Conservation (phyloP, 2,888 invertebrate genomes). For the Psylliodes chrysocephalus region DNA sequence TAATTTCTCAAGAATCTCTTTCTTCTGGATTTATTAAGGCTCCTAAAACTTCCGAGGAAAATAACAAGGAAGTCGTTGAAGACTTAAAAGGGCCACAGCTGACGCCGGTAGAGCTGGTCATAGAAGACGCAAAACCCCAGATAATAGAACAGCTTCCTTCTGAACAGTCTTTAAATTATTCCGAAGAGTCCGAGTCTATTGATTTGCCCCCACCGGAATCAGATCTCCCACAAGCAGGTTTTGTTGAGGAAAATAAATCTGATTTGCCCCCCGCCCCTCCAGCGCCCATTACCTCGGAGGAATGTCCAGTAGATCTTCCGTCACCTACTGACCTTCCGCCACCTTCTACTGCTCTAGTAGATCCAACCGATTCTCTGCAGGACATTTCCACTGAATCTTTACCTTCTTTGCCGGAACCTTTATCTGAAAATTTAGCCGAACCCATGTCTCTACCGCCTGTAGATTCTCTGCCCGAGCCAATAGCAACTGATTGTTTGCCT, state of each 20-base stretch:
- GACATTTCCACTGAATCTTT: slow-evolving; percentile 63
- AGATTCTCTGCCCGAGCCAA: slow-evolving; percentile 61
- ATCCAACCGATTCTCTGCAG: slow-evolving; percentile 61
- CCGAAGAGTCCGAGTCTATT: slow-evolving; percentile 17
- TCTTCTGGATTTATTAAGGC: slow-evolving; percentile 2
- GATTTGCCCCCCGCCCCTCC: slow-evolving; percentile 35
- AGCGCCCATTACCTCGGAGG: slow-evolving; percentile 31
- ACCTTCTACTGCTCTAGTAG: slow-evolving; percentile 45
- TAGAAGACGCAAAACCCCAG: slow-evolving; percentile 5
- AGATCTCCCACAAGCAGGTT: not conserved
- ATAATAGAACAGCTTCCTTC: not conserved
- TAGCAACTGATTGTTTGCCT: slow-evolving; percentile 51
- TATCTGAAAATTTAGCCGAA: slow-evolving; percentile 60
- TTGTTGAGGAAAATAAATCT: slow-evolving; percentile 7
- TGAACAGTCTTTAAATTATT: slow-evolving; percentile 18
- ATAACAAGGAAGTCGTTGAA: not conserved
- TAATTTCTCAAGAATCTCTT: not conserved
- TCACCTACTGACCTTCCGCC: slow-evolving; percentile 30
- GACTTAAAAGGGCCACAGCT: not conserved
- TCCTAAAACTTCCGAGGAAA: not conserved
- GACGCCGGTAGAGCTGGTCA: slow-evolving; percentile 5
- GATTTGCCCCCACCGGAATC: slow-evolving; percentile 1
- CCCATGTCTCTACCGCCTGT: slow-evolving; percentile 64
- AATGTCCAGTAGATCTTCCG: slow-evolving; percentile 36
- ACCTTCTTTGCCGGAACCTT: slow-evolving; percentile 60